A percentile compares a stretch with the other conserved stretches of the same genome.
These are phyloP conservation scores for Corbicula japonica DNA, from an alignment of 2,888 invertebrate genomes.

Conservation along the genomic window DNA sequence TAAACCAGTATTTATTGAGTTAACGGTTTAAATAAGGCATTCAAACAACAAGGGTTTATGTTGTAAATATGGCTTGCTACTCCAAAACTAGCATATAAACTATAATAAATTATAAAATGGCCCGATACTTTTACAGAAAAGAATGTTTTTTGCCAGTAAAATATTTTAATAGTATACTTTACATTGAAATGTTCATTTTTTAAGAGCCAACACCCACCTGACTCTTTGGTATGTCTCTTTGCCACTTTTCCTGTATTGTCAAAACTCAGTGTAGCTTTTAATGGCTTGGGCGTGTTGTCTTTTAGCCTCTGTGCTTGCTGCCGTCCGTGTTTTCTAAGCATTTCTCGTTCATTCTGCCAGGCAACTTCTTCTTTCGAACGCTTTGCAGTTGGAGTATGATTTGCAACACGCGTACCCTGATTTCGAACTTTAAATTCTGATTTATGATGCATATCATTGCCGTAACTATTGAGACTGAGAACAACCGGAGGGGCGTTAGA, in stretches of 20 bases:
- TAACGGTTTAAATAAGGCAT: too few relatives aligned
- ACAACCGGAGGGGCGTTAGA: neutral
- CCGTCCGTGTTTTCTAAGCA: slow-evolving; percentile 20
- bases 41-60: too few relatives aligned
- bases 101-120: too few relatives aligned
- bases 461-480: neutral
- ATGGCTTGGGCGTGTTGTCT: neutral
- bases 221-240: neutral
- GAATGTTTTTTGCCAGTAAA: neutral
- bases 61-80: too few relatives aligned
- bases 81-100: too few relatives aligned
- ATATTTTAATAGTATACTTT: neutral
- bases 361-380: neutral
- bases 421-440: neutral
- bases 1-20: too few relatives aligned
- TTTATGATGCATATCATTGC: neutral
- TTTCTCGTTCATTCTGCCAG: slow-evolving; percentile 21
- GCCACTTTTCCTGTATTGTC: slow-evolving; percentile 7
- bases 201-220: neutral
- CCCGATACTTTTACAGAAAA: slow-evolving; percentile 4
- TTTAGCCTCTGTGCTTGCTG: slow-evolving; percentile 24
- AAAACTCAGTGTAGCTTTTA: slow-evolving; percentile 8
- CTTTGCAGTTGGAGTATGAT: neutral
- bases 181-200: neutral
- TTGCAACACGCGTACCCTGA: neutral